Evolutionary conservation across 2,888 invertebrate genomes (phyloP).

Genomic region (Magallana nippona): DNA sequence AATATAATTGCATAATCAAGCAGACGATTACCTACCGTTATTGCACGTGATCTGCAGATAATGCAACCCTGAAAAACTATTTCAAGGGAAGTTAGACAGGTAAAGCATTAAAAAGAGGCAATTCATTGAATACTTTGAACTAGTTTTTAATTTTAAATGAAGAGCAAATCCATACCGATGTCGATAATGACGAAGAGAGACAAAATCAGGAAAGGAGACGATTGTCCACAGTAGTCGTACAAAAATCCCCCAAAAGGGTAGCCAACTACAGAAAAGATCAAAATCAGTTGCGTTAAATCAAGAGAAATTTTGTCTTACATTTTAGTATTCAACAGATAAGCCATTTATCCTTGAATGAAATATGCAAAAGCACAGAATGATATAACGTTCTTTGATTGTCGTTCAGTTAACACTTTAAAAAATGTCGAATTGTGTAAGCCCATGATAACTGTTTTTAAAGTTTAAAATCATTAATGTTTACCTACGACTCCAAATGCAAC

Average conservation of each 20-base stretch:
- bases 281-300: neutral
- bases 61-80: conserved; percentile 18
- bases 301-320: no score
- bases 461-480: conserved; percentile 54
- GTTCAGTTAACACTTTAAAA: no score
- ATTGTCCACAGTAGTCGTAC: conserved; percentile 88
- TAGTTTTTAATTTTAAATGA: neutral
- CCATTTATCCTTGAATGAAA: no score
- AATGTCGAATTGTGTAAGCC: no score
- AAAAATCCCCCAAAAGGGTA: conserved; percentile 90
- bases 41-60: neutral
- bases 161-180: conserved; percentile 78
- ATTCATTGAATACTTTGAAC: no score
- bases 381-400: no score
- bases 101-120: no score
- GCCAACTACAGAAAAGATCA: conserved; percentile 82
- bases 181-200: conserved; percentile 83
- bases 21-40: neutral
- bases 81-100: neutral
- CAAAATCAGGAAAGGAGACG: conserved; percentile 87
- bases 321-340: no score
- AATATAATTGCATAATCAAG: no score
- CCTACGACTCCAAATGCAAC: conserved; percentile 88
- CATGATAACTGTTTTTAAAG: no score
- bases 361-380: no score